Evolutionary conservation across 2,113 vertebrate genomes (phyloP), one percentile per base, ranked within the genome.

Genomic region (Oceanites oceanicus): DNA sequence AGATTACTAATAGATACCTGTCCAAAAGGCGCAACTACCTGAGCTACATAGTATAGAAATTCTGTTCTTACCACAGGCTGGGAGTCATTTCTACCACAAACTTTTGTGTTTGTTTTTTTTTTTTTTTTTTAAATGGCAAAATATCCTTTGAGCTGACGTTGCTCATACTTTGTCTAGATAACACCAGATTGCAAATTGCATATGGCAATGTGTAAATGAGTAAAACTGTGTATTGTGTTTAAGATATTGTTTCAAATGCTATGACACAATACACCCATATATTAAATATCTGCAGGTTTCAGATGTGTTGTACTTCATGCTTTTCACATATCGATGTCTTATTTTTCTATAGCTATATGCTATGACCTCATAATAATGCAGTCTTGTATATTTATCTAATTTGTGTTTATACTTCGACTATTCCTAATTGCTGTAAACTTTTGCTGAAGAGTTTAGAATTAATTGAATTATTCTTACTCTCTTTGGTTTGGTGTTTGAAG

Each of bases 401-500:
- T 53, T 6, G 0, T 71, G 7, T 50, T 47, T 84, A 45, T 73
- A 34, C 10, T 75, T 93, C 90, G 89, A 67, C 21, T 94, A 21
- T 86, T 78, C 18, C 36, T 91, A 76, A 92, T 34, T 84, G 72
- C 30, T 95, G 42, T 92, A 89, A 77, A 78, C 47, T 87, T 92
- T 80, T 82, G 61, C 74, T 80, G 44, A 72, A 86, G 56, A 90
- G 20, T 77, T 88, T 94, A 40, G 20, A 76, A 94, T 96, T 83
- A 88, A 96, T 82, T 18, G 4, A 84, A 40, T 87, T 77, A 52
- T 90, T 88, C 52, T 71, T 80, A 8, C 34, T 95, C 86, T 86
- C 70, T 92, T 91, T 92, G 38, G 16, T 29, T 96, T 96, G 84
- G 4, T 96, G 40, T 96, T 97, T 97, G 71, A 88, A 99, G 99